A percentile compares a stretch with the other conserved stretches of the same genome.
These are phyloP conservation scores for Irena cyanogastra DNA, from an alignment of 2,113 vertebrate species.

Conservation along the genomic window DNA sequence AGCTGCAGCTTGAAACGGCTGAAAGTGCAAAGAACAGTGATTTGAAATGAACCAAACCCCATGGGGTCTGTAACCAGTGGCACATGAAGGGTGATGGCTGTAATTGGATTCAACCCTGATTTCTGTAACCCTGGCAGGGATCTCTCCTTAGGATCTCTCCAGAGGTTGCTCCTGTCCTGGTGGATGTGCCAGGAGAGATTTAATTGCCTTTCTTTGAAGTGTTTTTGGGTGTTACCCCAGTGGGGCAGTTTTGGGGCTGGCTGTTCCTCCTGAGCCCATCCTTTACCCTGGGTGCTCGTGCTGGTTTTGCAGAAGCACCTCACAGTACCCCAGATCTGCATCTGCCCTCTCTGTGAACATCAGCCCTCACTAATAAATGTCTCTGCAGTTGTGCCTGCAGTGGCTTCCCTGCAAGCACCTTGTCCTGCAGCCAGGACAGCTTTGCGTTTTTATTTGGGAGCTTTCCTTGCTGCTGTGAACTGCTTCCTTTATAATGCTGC, in stretches of 20 bases:
- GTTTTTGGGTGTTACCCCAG: not conserved
- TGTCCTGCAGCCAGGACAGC: not conserved
- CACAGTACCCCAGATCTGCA: accelerated
- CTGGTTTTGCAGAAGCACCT: not conserved
- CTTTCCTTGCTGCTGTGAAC: not conserved
- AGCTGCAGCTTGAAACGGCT: not conserved
- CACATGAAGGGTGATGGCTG: not conserved
- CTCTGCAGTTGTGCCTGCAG: not conserved
- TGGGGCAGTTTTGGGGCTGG: not conserved
- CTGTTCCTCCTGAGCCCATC: not conserved
- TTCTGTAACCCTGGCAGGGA: not conserved
- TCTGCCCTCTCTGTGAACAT: accelerated
- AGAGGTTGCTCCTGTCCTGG: not conserved
- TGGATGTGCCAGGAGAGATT: not conserved
- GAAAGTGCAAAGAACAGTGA: accelerated
- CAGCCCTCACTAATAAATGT: not conserved
- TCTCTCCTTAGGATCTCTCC: not conserved
- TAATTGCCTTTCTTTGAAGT: not conserved
- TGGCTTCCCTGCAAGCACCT: not conserved
- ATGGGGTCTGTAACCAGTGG: not conserved
- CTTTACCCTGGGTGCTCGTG: accelerated
- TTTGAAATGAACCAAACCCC: not conserved
- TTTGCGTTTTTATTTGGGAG: not conserved
- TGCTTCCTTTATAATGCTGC: not conserved
- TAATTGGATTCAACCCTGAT: not conserved